A percentile compares a stretch with the other conserved stretches of the same genome.
These are phyloP conservation scores for Cryptotis parvus DNA, from an alignment of 2,113 vertebrate species.

Conservation along the genomic window DNA sequence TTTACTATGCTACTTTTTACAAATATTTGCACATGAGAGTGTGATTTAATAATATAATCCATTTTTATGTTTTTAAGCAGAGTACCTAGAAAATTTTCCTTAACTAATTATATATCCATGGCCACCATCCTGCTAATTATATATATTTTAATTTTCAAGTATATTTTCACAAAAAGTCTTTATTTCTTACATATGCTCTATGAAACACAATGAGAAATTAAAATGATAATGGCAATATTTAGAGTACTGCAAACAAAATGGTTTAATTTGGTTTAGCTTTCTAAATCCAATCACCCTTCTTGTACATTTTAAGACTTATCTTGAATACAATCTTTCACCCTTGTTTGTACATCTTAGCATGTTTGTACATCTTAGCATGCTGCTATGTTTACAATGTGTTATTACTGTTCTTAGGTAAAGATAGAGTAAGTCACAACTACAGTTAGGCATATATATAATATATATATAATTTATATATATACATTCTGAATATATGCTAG, in stretches of 20 bases:
- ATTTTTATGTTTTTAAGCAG: conserved; percentile 37
- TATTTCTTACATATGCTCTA: not conserved
- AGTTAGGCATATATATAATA: not conserved
- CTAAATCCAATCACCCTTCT: not conserved
- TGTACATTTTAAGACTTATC: not conserved
- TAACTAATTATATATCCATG: not conserved
- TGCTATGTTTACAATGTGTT: not conserved
- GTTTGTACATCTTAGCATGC: not conserved
- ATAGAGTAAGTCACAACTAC: not conserved
- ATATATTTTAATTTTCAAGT: not conserved
- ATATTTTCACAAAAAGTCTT: not conserved
- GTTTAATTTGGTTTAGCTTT: not conserved
- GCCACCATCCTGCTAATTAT: too few species aligned
- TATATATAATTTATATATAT: too few species aligned
- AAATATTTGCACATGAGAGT: conserved; percentile 8
- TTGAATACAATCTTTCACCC: not conserved
- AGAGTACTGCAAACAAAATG: too few species aligned
- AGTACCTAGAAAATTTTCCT: not conserved
- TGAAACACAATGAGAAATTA: conserved; percentile 8
- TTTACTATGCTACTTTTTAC: not conserved
- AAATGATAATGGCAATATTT: too few species aligned
- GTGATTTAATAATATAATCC: not conserved
- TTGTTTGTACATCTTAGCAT: not conserved
- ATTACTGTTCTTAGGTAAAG: not conserved
- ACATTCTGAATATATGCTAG: not conserved